phyloP scores from a whole-genome alignment of 2,888 invertebrate species.

The Cecidostiba fungosa region DNA sequence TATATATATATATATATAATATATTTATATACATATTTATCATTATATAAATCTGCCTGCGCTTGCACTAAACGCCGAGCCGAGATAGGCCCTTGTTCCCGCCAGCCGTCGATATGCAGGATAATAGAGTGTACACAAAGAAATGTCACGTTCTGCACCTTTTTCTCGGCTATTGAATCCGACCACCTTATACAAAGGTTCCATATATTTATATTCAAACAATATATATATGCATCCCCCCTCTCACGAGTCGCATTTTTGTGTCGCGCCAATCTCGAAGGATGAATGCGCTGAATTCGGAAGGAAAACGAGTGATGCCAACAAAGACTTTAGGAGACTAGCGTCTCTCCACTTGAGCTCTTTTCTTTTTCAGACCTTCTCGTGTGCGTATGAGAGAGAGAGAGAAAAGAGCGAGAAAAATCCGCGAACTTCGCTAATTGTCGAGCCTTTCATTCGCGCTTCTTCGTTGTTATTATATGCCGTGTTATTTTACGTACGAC shows the following conservation, averaged over 20 bases:
- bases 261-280: slow-evolving; percentile 8
- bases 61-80: too few relatives aligned
- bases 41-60: too few relatives aligned
- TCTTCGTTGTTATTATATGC: background rate
- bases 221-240: background rate
- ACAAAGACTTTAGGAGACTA: background rate
- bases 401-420: background rate
- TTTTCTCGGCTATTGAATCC: background rate
- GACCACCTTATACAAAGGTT: background rate
- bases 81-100: too few relatives aligned
- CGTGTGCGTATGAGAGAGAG: background rate
- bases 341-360: background rate
- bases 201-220: background rate
- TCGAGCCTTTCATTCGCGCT: background rate
- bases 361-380: background rate
- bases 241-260: background rate
- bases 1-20: too few relatives aligned
- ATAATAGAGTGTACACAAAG: background rate
- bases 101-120: too few relatives aligned
- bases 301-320: slow-evolving; percentile 1
- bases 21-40: too few relatives aligned
- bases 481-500: too few relatives aligned
- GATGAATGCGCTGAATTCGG: slow-evolving; percentile 12
- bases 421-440: background rate
- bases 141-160: background rate